Conservation (phyloP, 2,888 invertebrate species). For the Allolobophora icterica region DNA sequence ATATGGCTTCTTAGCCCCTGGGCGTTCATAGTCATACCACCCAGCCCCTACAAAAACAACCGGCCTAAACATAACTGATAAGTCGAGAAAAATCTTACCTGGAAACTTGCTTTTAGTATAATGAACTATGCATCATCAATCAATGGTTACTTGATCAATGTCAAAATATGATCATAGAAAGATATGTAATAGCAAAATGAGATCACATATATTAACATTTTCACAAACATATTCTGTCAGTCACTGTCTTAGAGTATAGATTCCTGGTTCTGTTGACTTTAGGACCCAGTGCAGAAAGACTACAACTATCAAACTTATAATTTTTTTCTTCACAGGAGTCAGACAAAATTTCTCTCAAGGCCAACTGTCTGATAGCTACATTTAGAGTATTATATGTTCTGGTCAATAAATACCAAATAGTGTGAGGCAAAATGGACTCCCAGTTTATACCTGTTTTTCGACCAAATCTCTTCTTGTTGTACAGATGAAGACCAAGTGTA, state of each 20-base stretch:
- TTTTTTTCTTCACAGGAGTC: not conserved
- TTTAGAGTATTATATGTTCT: not conserved
- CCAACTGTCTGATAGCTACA: not conserved
- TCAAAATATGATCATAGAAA: not conserved
- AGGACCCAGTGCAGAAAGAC: not conserved
- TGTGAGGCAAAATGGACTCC: not conserved
- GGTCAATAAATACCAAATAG: not conserved
- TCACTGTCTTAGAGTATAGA: not conserved
- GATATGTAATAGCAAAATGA: not conserved
- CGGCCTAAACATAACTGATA: not conserved
- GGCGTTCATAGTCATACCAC: slow-evolving; percentile 59
- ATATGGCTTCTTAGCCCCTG: slow-evolving; percentile 51
- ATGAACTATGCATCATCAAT: not conserved
- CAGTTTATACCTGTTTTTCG: slow-evolving; percentile 56
- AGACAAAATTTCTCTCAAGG: not conserved
- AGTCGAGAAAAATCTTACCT: not conserved
- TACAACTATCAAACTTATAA: not conserved
- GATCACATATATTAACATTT: not conserved
- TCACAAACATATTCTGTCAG: not conserved
- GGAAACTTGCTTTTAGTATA: no score
- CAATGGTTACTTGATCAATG: not conserved
- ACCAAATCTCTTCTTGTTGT: slow-evolving; percentile 55
- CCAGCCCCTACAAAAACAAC: slow-evolving; percentile 55
- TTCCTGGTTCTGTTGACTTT: not conserved
- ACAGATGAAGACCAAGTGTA: slow-evolving; percentile 51